phyloP scores from a whole-genome alignment of 2,888 invertebrate genomes.

The Zelleria hepariella region DNA sequence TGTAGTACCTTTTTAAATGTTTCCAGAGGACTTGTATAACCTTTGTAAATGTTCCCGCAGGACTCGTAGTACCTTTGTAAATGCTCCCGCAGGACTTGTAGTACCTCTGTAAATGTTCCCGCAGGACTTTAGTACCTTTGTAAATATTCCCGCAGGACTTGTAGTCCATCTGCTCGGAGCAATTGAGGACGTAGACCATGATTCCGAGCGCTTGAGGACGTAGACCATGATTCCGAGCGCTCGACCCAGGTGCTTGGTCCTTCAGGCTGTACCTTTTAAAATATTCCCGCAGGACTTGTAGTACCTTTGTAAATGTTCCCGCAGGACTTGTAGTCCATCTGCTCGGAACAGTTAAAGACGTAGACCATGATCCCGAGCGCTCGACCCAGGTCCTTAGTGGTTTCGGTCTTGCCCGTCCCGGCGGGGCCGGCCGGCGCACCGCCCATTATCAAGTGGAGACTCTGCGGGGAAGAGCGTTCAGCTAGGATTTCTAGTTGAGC shows the following conservation, averaged over 20 bases:
- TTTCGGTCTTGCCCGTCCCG: constrained; percentile 97
- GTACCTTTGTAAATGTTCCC: constrained; percentile 93
- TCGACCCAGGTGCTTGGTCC: constrained; percentile 95
- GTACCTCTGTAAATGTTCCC: neutral
- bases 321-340: constrained; percentile 97
- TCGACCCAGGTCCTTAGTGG: constrained; percentile 94
- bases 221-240: constrained; percentile 97
- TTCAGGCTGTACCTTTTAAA: neutral
- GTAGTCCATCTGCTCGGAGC: constrained; percentile 98
- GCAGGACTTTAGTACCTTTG: constrained; percentile 73
- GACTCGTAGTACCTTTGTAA: constrained; percentile 55
- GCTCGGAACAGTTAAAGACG: constrained; percentile 97
- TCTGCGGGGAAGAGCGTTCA: too few species aligned
- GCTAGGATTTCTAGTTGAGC: too few species aligned
- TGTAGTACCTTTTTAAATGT: constrained; percentile 88
- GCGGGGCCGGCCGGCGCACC: constrained; percentile 98
- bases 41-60: neutral
- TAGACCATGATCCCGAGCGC: constrained; percentile 97
- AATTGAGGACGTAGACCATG: constrained; percentile 84
- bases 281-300: neutral
- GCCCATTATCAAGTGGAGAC: constrained; percentile 93
- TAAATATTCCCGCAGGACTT: constrained; percentile 95
- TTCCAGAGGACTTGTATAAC: too few species aligned
- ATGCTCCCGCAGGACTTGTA: constrained; percentile 91
- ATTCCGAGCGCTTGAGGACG: constrained; percentile 98